Base-by-base conservation (phyloP, 2,797 vertebrate species). In the Periophthalmus magnuspinnatus region DNA sequence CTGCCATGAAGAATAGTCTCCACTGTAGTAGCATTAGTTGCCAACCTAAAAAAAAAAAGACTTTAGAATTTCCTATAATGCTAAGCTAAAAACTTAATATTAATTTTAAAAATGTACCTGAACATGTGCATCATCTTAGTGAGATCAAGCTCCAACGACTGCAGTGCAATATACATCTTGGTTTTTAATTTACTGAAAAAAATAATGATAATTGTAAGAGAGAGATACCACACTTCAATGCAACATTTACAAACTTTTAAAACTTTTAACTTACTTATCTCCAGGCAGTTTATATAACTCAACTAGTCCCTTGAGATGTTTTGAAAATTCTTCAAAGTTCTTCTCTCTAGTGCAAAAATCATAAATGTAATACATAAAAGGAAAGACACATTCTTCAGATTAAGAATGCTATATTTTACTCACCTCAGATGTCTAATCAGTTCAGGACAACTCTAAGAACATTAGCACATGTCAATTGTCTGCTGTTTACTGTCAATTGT, bases 91-190 rank as follows among this genome's bases (percentile, higher is more conserved):
- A 57, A 13, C 6, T 16, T 28, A 28, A 13, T 16, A 3, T 38
- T 34, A 8, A 33, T 32, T 10, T 16, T 24, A 50, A 50, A 50
- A 67, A 84, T 90, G 92, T 89, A 98, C 98, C 97, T 96, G 76
- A 98, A 99, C 97, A 99, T 98, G 81, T 96, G 95, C 77, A 98
- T 97, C 98, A 99, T 99, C 92, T 99, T 99, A 28, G 96, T 96
- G 68, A 99, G 96, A 87, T 99, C 97, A 81, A 98, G 87, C 89
- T 99, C 98, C 83, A 99, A 89, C 69, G 97, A 99, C 68, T 99
- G 98, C 67, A 99, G 94, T 24, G 98, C 97, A 79, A 99, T 93
- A 79, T 98, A 99, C 97, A 98, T 98, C 92, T 99, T 99, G 21
- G 96, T 99, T 93, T 99, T 99, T 68, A 98, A 89, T 92, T 99